phyloP scores from a whole-genome alignment of 2,113 vertebrate genomes.

The Amphiprion percula region DNA sequence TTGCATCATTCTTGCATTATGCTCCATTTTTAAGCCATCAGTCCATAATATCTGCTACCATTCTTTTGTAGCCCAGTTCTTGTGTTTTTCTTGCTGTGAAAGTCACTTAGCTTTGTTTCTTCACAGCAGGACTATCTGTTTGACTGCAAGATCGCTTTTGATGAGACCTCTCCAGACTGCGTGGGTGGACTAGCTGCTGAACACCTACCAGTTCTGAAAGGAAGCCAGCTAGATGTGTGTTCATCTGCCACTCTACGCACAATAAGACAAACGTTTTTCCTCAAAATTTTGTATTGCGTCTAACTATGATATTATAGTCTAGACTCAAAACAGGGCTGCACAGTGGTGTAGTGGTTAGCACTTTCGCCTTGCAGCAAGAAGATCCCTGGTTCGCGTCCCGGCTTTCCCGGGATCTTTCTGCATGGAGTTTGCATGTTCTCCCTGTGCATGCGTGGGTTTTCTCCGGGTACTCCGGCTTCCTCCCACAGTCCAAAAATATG shows the following conservation, averaged over 20 bases:
- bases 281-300: no score
- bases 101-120: not conserved
- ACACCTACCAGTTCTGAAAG: slow-evolving; percentile 14
- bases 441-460: no score
- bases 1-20: no score
- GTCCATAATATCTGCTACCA: not conserved
- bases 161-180: not conserved
- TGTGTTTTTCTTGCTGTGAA: not conserved
- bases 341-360: no score
- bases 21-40: not conserved
- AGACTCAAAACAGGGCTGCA: not conserved
- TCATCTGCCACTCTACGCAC: no score
- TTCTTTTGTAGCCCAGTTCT: not conserved
- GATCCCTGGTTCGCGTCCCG: no score
- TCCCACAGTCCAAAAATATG: no score
- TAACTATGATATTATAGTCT: not conserved
- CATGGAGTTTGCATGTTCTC: no score
- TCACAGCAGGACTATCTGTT: not conserved
- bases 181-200: slow-evolving; percentile 13
- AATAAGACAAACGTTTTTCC: no score
- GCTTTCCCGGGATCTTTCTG: no score
- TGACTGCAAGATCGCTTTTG: not conserved
- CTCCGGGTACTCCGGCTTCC: no score
- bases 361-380: no score
- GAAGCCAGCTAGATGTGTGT: not conserved